Base-by-base conservation (phyloP, 2,888 invertebrate species). In the Cantharis rufa region DNA sequence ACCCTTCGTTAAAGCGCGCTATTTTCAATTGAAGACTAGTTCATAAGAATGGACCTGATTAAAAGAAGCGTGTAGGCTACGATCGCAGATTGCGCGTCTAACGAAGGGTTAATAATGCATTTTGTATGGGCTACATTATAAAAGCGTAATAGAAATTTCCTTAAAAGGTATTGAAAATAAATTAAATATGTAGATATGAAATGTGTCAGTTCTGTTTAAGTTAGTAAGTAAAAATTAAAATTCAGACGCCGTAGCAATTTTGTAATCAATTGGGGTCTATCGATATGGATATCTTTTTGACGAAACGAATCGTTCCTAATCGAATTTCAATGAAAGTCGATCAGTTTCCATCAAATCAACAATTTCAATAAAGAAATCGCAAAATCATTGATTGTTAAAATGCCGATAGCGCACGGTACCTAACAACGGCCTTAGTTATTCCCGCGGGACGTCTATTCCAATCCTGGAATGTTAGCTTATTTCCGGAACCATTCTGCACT, bases 371-470 rank as follows among this genome's bases (percentile, higher is more conserved):
- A 81, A 82, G 83, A 82, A 84, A 84, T 84, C 82, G 84, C 72
- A 81, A 82, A 83, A 82, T 81, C 83, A 83, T 84, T 84, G 83
- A 84, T 84, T 82, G 85, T 83, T 84, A 83, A 84, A 83, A 82
- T 80, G 83, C 78, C 83, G 83, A 81, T 83, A 81, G 81, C 82
- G 80, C 75, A 73, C 71, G 73, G 74, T 78, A 79, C 80, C 79
- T 75, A 80, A 83, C 82, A 81, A 81, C 79, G 79, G 78, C 71
- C 74, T 74, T 74, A 75, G 72, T 81, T 81, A 81, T 80, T 83
- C 84, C 83, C 81, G 74, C 64, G 84, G 83, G 84, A 82, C 82
- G 80, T 80, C 81, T 80, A 81, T 83, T 81, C 81, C 83, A 82
- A 82, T 83, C 82, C 81, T 79, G 82, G 81, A 84, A 84, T 83